A percentile compares a stretch with the other conserved stretches of the same genome.
These are phyloP conservation scores for Drosophila trapezifrons DNA, from an alignment of 1,140 invertebrate genomes.

Conservation along the genomic window DNA sequence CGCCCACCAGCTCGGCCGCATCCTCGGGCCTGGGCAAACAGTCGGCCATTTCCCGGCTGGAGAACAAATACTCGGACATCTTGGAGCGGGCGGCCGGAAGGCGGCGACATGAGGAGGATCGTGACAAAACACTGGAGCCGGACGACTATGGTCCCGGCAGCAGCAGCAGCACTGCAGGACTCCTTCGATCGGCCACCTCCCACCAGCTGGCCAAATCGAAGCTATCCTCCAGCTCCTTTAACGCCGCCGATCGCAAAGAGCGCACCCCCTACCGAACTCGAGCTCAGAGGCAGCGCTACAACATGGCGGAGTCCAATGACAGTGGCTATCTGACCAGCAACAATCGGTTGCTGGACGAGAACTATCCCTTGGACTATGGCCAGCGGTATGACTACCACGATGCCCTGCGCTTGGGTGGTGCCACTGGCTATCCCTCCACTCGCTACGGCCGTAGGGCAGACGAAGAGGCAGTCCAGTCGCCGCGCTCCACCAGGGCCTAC, in stretches of 20 bases:
- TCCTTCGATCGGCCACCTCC: slow-evolving; percentile 87
- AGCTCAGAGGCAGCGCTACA: slow-evolving; percentile 65
- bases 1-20: slow-evolving; percentile 60
- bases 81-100: slow-evolving; percentile 88
- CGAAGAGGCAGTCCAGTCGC: slow-evolving; percentile 32
- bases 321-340: slow-evolving; percentile 71
- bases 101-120: slow-evolving; percentile 85
- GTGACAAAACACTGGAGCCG: slow-evolving; percentile 88
- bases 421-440: slow-evolving; percentile 63
- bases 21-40: slow-evolving; percentile 31
- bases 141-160: slow-evolving; percentile 80
- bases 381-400: slow-evolving; percentile 70
- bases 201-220: slow-evolving; percentile 84
- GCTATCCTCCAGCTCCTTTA: slow-evolving; percentile 85
- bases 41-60: slow-evolving; percentile 87
- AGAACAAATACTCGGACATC: slow-evolving; percentile 90
- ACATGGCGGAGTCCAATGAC: slow-evolving; percentile 68
- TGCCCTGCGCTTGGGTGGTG: slow-evolving; percentile 66
- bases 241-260: slow-evolving; percentile 76
- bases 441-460: slow-evolving; percentile 51
- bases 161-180: slow-evolving; percentile 73
- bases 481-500: slow-evolving; percentile 52
- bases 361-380: slow-evolving; percentile 73
- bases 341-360: slow-evolving; percentile 67
- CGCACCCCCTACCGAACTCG: slow-evolving; percentile 75